These are phyloP conservation scores for Chaitophorus viminalis DNA, from an alignment of 2,888 invertebrate species.

Conservation along the genomic window DNA sequence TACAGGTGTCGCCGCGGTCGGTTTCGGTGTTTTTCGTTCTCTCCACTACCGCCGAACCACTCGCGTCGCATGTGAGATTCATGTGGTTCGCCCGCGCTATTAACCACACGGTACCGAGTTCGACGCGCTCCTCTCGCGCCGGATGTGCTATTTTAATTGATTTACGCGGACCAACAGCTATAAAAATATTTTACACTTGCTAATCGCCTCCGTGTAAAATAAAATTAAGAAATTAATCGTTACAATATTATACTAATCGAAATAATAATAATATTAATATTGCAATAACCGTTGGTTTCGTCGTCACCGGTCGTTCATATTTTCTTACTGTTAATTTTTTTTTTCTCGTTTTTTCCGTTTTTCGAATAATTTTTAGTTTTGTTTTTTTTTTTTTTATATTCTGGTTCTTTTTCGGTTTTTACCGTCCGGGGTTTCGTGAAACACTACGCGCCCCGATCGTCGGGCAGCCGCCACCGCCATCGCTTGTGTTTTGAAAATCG, in stretches of 20 bases:
- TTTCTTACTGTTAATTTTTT: not conserved
- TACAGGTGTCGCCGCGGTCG: slow-evolving; percentile 59
- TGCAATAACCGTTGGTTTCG: no score
- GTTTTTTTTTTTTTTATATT: not conserved
- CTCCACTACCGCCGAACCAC: slow-evolving; percentile 6
- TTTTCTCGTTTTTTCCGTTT: not conserved
- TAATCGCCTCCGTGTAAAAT: no score
- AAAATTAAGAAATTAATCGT: no score
- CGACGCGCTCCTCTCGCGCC: slow-evolving; percentile 57
- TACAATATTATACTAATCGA: no score
- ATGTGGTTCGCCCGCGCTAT: slow-evolving; percentile 59
- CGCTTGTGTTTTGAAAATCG: not conserved
- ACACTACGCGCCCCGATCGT: not conserved
- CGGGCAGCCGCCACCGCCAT: not conserved
- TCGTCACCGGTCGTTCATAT: no score
- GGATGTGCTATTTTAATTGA: slow-evolving; percentile 37
- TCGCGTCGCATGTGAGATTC: slow-evolving; percentile 59
- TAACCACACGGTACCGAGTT: slow-evolving; percentile 56
- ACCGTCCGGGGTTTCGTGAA: not conserved
- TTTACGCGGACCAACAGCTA: not conserved
- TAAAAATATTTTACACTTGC: no score
- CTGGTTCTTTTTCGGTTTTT: not conserved
- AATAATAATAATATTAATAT: no score
- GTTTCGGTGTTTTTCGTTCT: not conserved
- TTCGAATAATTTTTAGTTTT: not conserved